phyloP scores from a whole-genome alignment of 2,113 vertebrate genomes.

The Theristicus caerulescens region DNA sequence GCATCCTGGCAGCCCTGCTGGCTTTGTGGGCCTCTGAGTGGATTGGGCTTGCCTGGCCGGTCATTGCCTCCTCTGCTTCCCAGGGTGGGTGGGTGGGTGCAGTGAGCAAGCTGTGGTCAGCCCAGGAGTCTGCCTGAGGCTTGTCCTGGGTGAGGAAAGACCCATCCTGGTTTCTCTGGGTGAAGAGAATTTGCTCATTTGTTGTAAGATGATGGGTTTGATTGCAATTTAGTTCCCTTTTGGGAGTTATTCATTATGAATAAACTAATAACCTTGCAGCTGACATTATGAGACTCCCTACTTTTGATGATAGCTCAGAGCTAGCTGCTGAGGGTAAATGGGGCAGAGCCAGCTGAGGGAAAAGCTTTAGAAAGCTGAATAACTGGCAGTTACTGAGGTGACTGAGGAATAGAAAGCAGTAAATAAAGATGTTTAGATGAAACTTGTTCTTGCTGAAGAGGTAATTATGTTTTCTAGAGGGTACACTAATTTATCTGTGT shows the following conservation, averaged over 20 bases:
- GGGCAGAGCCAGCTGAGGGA: background rate
- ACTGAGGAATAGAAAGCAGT: background rate
- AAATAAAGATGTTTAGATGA: background rate
- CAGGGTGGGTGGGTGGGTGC: too few species aligned
- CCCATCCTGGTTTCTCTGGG: background rate
- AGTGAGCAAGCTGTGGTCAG: background rate
- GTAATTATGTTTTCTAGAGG: background rate
- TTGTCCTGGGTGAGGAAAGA: background rate
- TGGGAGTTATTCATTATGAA: background rate
- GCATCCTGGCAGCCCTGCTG: background rate
- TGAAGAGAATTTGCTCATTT: background rate
- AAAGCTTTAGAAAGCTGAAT: background rate
- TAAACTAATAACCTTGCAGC: background rate
- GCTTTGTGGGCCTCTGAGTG: background rate
- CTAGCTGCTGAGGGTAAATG: slow-evolving; percentile 4
- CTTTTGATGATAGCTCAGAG: background rate
- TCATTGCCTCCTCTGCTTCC: background rate
- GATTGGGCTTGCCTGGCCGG: background rate
- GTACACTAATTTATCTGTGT: background rate
- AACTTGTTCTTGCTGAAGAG: background rate
- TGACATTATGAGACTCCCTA: background rate
- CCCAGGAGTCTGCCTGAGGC: background rate
- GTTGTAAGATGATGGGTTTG: background rate
- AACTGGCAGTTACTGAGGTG: background rate
- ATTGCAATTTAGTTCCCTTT: background rate